phyloP scores from a whole-genome alignment of 2,113 vertebrate species.

The Tautogolabrus adspersus region DNA sequence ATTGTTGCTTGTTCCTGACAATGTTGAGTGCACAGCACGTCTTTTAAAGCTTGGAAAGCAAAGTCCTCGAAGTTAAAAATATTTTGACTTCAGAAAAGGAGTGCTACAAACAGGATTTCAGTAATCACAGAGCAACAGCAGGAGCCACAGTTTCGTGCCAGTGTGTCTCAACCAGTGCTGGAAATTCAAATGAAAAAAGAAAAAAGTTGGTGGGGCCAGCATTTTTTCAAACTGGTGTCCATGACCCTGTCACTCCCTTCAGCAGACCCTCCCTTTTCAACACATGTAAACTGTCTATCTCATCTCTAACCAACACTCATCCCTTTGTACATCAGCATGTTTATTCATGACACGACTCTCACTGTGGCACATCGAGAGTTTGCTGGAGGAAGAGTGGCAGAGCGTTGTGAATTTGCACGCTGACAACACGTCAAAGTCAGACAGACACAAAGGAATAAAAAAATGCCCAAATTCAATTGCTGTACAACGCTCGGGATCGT shows the following conservation, averaged over 20 bases:
- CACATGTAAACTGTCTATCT: conserved; percentile 75
- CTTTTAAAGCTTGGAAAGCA: conserved; percentile 25
- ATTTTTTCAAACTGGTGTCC: not conserved
- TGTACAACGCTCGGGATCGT: conserved; percentile 34
- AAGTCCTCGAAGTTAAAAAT: conserved; percentile 33
- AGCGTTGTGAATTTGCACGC: conserved; percentile 61
- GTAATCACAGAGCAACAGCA: conserved; percentile 45
- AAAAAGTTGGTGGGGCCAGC: conserved; percentile 20
- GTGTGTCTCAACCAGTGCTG: conserved; percentile 13
- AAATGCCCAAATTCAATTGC: conserved; percentile 60
- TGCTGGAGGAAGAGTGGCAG: conserved; percentile 71
- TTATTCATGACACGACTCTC: conserved; percentile 73
- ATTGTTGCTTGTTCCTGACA: conserved; percentile 40
- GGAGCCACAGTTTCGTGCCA: conserved; percentile 27
- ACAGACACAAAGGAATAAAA: conserved; percentile 63
- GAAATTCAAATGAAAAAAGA: not conserved
- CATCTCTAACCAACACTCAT: conserved; percentile 65
- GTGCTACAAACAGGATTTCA: conserved; percentile 59
- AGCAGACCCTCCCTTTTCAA: conserved; percentile 59
- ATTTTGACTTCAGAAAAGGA: conserved; percentile 40
- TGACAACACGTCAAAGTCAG: conserved; percentile 70
- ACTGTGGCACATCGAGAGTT: conserved; percentile 73
- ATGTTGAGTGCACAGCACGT: conserved; percentile 38
- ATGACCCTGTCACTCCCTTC: conserved; percentile 55
- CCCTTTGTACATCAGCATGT: conserved; percentile 72